Evolutionary conservation across 2,797 vertebrate species (phyloP).

Genomic region (Limnodromus scolopaceus): DNA sequence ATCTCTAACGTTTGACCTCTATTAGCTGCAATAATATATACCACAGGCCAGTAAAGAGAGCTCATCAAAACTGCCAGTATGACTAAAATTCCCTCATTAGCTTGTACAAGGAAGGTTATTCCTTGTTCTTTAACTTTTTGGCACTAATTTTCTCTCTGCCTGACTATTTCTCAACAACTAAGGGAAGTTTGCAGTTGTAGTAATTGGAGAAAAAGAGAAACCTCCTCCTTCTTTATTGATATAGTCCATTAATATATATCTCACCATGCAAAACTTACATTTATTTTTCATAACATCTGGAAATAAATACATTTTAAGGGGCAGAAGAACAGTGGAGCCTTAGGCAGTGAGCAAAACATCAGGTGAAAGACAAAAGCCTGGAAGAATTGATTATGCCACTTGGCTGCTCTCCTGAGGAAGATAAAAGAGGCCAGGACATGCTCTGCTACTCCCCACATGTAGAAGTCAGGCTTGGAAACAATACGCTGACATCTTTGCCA

Average conservation of each 20-base stretch:
- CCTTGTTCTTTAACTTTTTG: neutral
- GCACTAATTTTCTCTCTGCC: neutral
- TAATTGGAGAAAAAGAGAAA: neutral
- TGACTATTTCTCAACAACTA: neutral
- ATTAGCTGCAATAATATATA: constrained; percentile 13
- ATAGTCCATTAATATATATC: neutral
- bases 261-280: neutral
- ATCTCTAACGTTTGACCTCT: constrained; percentile 15
- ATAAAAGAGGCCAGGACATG: constrained; percentile 75
- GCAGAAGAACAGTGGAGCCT: constrained; percentile 25
- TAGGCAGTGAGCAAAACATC: constrained; percentile 64
- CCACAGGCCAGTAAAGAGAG: constrained; percentile 6
- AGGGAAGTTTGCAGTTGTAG: neutral
- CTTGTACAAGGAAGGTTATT: neutral
- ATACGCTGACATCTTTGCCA: constrained; percentile 76
- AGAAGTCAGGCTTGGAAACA: constrained; percentile 71
- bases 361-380: constrained; percentile 76
- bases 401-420: constrained; percentile 76
- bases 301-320: constrained; percentile 45
- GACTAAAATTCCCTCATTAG: constrained; percentile 31
- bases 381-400: constrained; percentile 79
- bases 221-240: neutral
- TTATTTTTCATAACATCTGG: constrained; percentile 24
- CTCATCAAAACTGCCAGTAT: neutral
- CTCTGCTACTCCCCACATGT: constrained; percentile 73